These are phyloP conservation scores for Eupeodes luniger DNA, from an alignment of 2,888 invertebrate genomes.

Conservation along the genomic window DNA sequence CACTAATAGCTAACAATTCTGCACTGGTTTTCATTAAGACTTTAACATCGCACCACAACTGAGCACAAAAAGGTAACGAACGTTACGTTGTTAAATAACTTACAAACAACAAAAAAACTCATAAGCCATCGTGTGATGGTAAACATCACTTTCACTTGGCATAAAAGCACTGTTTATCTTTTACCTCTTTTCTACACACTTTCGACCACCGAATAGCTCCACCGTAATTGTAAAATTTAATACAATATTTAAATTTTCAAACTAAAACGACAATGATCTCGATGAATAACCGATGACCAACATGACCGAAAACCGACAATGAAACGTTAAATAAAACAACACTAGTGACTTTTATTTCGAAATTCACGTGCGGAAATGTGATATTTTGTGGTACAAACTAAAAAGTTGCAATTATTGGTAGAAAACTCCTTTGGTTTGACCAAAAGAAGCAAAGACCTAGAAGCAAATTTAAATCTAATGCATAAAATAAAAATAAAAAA, in stretches of 20 bases:
- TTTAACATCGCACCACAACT: conserved; percentile 3
- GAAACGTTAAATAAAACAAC: background rate
- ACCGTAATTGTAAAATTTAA: conserved; percentile 6
- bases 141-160: conserved; percentile 66
- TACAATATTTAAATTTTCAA: conserved; percentile 14
- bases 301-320: background rate
- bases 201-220: background rate
- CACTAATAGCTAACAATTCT: background rate
- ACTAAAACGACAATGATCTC: conserved; percentile 1
- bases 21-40: conserved; percentile 12
- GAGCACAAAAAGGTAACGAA: background rate
- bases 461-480: background rate
- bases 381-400: background rate
- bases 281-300: background rate
- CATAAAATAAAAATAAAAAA: background rate
- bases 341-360: background rate
- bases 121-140: conserved; percentile 30
- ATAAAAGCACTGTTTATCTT: conserved; percentile 4
- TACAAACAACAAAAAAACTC: background rate
- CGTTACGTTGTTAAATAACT: background rate
- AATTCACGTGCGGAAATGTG: background rate
- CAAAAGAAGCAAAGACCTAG: background rate
- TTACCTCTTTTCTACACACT: conserved; percentile 4
- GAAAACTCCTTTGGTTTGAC: background rate
- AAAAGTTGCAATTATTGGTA: background rate